Evolutionary conservation across 2,113 vertebrate species (phyloP), one percentile per base, ranked within the genome.

Genomic region (Camelus dromedarius): DNA sequence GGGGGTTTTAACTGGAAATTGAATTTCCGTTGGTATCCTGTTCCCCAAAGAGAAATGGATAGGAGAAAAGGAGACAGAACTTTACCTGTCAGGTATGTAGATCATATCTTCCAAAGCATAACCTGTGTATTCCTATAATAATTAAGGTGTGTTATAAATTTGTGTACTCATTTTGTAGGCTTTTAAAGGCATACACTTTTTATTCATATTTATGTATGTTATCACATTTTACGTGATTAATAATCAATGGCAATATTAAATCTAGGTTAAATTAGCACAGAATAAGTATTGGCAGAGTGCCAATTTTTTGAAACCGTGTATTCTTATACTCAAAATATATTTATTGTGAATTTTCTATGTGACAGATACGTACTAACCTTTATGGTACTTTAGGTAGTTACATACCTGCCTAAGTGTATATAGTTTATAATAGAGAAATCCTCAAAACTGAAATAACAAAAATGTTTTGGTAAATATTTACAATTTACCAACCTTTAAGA

Each of bases 1-100:
- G 99, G 99, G 0, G 99, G 99, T 42, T 99, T 99, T 98, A 99
- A 99, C 98, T 99, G 99, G 99, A 99, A 99, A 97, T 98, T 99
- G 60, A 99, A 99, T 96, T 99, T 99, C 86, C 99, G 99, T 97
- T 99, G 99, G 99, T 99, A 99, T 80, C 99, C 99, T 0, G 99
- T 99, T 96, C 99, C 99, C 42, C 99, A 99, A 98, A 97, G 99
- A 95, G 99, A 99, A 98, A 99, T 99, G 99, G 99, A 99, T 97
- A 98, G 99, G 67, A 99, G 99, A 89, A 99, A 99, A 97, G 99
- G 99, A 76, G 99, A 99, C 98, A 98, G 99, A 98, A 99, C 99
- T 0, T 97, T 99, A 93, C 99, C 99, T 18, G 99, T 99, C 92
- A 99, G 99, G 99, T 99, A 98, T 96, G 96, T 89, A 79, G 35